Conservation (phyloP, 2,888 invertebrate species). For the Eristalis arbustorum region DNA sequence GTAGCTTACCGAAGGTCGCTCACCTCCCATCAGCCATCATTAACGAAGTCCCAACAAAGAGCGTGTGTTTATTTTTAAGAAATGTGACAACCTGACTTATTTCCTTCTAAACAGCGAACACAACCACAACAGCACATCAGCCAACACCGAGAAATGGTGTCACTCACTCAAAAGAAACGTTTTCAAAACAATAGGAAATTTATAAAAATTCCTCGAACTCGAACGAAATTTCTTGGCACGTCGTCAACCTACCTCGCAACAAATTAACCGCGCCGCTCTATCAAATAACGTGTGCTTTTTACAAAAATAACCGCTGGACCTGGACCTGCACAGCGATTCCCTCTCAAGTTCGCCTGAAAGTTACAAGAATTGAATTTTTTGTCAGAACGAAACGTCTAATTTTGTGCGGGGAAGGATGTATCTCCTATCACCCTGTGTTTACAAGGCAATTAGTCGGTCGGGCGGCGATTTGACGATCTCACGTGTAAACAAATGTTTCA, state of each 20-base stretch:
- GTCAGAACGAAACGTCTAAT: background rate
- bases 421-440: constrained; percentile 31
- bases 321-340: background rate
- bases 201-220: background rate
- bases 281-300: background rate
- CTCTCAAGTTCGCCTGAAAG: background rate
- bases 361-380: background rate
- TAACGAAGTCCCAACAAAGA: background rate
- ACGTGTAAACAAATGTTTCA: background rate
- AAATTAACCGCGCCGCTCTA: constrained; percentile 5
- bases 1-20: too few relatives aligned
- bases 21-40: background rate
- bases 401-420: constrained; percentile 5
- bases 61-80: background rate
- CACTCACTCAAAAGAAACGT: background rate
- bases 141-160: background rate
- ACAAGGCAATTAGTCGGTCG: constrained; percentile 10
- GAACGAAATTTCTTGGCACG: background rate
- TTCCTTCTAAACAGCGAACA: background rate
- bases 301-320: background rate
- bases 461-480: background rate
- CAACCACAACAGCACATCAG: background rate
- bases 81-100: background rate
- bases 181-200: constrained; percentile 5
- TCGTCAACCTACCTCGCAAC: background rate